Evolutionary conservation across 2,113 vertebrate genomes (phyloP), one percentile per base, ranked within the genome.

Genomic region (Leucopsar rothschildi): DNA sequence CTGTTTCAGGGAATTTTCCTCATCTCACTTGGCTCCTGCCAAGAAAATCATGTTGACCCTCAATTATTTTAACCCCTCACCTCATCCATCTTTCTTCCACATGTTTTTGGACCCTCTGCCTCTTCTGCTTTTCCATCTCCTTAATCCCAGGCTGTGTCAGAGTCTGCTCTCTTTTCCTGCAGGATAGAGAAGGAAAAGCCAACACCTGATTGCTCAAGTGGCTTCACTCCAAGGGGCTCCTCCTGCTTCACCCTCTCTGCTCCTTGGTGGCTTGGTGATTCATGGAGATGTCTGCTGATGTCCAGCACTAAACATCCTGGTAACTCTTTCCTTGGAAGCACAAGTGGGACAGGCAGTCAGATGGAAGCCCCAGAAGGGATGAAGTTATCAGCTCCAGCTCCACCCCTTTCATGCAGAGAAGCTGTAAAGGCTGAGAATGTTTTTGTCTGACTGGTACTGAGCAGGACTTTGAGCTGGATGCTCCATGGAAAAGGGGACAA

Each of bases 271-370:
- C 37, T 50, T 25, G 27, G 68, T 94, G 86, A 94, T 53, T 95
- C 91, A 88, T 1, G 3, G 86, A 86, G 68, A 70, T n/a, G 39
- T 37, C 80, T 73, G 64, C 82, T 78, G 88, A 86, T 90, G 33
- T 18, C 59, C 66, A 79, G 47, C 40, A 40, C n/a, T 15, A n/a
- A 27, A 45, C 28, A 42, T 49, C 53, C 78, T 37, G 31, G 6
- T 21, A 57, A 45, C 31, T 88, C 55, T 76, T 93, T 50, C 42
- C 59, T 71, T 47, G n/a, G 96, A 78, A 88, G 80, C 29, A 52
- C 52, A 56, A 92, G 37, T 73, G 86, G 52, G 64, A 28, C 50
- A 60, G 59, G 35, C 22, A 37, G 21, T 39, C 15, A n/a, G 70
- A 50, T 5, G 22, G 42, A 61, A 28, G 29, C 23, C 24, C 47